These are phyloP conservation scores for Leucoptera coffeella DNA, from an alignment of 2,888 invertebrate species.

Conservation along the genomic window DNA sequence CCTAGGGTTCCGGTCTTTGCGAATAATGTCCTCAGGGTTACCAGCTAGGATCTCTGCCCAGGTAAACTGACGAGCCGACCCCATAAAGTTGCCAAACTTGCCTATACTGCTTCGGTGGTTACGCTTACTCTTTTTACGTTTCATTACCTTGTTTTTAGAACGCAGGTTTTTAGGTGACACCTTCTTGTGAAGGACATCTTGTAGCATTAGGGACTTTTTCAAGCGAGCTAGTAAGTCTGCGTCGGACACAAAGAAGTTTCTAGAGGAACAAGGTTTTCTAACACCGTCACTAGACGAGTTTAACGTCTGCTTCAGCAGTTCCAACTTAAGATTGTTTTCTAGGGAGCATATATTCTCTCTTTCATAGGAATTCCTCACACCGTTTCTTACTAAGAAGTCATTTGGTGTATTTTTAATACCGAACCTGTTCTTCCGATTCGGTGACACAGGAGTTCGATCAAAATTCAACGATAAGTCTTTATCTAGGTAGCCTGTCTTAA, in stretches of 20 bases:
- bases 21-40: slow-evolving; percentile 58
- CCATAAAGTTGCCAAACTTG: slow-evolving; percentile 47
- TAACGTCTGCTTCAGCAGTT: slow-evolving; percentile 31
- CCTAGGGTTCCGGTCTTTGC: slow-evolving; percentile 31
- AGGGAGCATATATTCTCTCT: slow-evolving; percentile 35
- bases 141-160: slow-evolving; percentile 45
- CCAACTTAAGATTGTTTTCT: slow-evolving; percentile 36
- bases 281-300: slow-evolving; percentile 39
- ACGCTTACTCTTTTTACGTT: slow-evolving; percentile 35
- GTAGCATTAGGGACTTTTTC: slow-evolving; percentile 44
- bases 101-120: slow-evolving; percentile 37
- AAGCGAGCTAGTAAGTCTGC: slow-evolving; percentile 36
- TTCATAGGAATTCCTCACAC: slow-evolving; percentile 32
- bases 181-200: slow-evolving; percentile 39
- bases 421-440: slow-evolving; percentile 26
- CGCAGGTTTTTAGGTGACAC: slow-evolving; percentile 60
- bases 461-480: slow-evolving; percentile 37
- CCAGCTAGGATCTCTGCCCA: slow-evolving; percentile 63
- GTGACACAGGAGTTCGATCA: slow-evolving; percentile 25
- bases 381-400: slow-evolving; percentile 29
- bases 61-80: slow-evolving; percentile 50
- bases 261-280: slow-evolving; percentile 34
- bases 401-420: slow-evolving; percentile 30
- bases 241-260: slow-evolving; percentile 44
- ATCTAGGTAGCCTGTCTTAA: slow-evolving; percentile 40